Base-by-base conservation (phyloP, 2,113 vertebrate genomes). In the Lepisosteus osseus region DNA sequence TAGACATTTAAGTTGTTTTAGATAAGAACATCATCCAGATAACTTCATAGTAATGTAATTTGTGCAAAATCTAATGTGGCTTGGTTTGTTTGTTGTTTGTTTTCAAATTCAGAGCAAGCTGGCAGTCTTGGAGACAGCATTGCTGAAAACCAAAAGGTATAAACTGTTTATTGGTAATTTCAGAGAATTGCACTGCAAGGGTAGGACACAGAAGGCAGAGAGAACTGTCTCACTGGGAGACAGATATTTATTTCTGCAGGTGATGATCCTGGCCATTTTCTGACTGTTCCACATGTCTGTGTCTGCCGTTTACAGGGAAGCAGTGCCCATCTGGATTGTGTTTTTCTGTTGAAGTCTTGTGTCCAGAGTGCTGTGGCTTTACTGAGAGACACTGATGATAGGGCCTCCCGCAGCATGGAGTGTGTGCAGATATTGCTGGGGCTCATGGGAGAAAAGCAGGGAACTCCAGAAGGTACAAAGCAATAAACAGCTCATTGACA, bases 351-450 rank as follows among this genome's bases (percentile, higher is more conserved):
- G 72, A 83, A 74, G 68, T 90, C 88, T 0, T 92, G 90, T 47
- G 63, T 86, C 41, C 90, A 92, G 56, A 91, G 88, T 72, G 86
- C 90, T 9, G 86, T 88, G 56, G 78, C 85, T 15, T 71, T 87
- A 59, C 81, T 92, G 70, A 83, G 84, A 67, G 90, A 92, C 66
- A 71, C 78, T 0, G 11, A 15, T 1, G 47, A 15, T 0, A 43
- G 75, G 6, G 59, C 61, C 7, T 74, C 84, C 0, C 82, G 89
- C 41, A 85, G 87, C 74, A 83, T 88, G 76, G 51, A 77, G 63
- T 77, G 89, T 15, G 82, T 91, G 42, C 55, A 80, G 11, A 65
- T 82, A 70, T 82, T 91, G 7, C 82, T 92, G 70, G 73, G 41
- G 41, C 86, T 91, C 29, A 64, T 92, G 55, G 72, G 75, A 64